Base-by-base conservation (phyloP, 2,797 vertebrate genomes). In the Sylvilagus floridanus region DNA sequence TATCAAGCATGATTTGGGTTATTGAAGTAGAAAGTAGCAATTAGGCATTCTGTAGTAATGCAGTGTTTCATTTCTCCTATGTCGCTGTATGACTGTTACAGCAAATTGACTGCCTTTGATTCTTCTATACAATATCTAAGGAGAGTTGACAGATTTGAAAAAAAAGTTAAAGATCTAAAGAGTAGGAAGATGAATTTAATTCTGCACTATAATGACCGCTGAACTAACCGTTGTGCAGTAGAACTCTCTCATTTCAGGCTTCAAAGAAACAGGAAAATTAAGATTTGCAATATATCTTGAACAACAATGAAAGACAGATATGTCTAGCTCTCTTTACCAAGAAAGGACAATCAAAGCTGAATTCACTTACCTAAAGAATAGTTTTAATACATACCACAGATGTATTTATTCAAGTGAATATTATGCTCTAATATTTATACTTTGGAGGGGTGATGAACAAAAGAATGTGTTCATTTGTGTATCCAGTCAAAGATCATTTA, bases 71-170 rank as follows among this genome's bases (percentile, higher is more conserved):
- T 96, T 93, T 96, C 60, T 95, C 52, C 21, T 72, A 14, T 94
- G 73, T 95, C 85, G 88, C 72, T 89, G 9, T 89, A 84, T 66
- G 42, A 84, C 35, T 89, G 9, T 93, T 91, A 82, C 32, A 95
- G 66, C 62, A 96, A 94, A 95, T 73, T 88, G 84, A 97, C 63
- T 77, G 86, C 50, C 86, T 96, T 94, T 97, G 88, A 95, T 95
- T 94, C 88, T 95, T 47, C 42, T 94, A 73, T 75, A 95, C 86
- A 83, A 28, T 94, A 92, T 62, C 47, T 93, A 95, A 96, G 68
- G 76, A 77, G 71, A 96, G 28, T 94, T 93, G 84, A 93, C 89
- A 95, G 91, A 88, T 24, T 21, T 91, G 35, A 84, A 90, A 94
- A 87, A 69, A 57, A 30, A n/a, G 37, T 28, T 89, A 65, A 96